Conservation (phyloP, 2,113 vertebrate genomes). For the Turdus rufiventris region DNA sequence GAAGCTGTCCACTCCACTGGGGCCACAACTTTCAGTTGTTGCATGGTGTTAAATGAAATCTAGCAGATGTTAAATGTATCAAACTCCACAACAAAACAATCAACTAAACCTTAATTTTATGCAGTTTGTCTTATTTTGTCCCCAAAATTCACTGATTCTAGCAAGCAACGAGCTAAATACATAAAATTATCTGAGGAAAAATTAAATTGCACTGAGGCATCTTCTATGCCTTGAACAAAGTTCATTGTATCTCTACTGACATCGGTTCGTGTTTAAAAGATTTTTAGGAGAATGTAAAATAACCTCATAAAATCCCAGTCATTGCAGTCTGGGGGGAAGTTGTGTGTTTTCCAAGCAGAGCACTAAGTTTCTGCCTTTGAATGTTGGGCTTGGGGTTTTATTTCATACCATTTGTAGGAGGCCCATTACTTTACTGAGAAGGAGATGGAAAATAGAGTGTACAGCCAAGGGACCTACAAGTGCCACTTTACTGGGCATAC, state of each 20-base stretch:
- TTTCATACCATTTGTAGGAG: not conserved
- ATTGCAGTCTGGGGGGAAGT: not conserved
- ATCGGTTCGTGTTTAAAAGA: not conserved
- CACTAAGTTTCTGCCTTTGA: not conserved
- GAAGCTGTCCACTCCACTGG: not conserved
- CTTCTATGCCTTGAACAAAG: not conserved
- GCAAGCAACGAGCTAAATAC: not conserved
- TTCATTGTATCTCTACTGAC: not conserved
- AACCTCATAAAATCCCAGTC: not conserved
- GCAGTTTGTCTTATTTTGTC: not conserved
- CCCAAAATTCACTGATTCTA: not conserved
- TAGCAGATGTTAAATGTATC: not conserved
- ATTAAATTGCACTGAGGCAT: not conserved
- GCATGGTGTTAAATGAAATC: not conserved
- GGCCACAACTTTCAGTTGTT: not conserved
- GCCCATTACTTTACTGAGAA: not conserved
- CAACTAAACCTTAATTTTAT: not conserved
- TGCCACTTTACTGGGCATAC: conserved; percentile 34
- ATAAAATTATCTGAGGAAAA: not conserved
- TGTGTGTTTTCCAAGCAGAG: conserved; percentile 14
- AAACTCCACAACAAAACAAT: not conserved
- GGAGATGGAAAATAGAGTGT: not conserved
- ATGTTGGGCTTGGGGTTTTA: not conserved
- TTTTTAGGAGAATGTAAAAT: not conserved
- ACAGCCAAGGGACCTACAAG: conserved; percentile 25